Evolutionary conservation across 2,113 vertebrate genomes (phyloP).

Genomic region (Sardina pilchardus): DNA sequence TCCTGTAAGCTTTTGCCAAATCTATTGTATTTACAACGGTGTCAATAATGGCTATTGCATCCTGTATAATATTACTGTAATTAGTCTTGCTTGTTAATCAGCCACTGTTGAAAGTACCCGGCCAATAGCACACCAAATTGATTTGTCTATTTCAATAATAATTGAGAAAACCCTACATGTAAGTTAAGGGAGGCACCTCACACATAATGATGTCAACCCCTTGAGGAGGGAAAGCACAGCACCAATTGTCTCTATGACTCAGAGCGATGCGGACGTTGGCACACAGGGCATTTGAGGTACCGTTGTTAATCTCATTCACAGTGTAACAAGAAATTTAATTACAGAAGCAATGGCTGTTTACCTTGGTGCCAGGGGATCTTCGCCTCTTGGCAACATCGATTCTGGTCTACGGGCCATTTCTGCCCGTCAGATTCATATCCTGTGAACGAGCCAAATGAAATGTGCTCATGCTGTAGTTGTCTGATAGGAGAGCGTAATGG

Average conservation of each 20-base stretch:
- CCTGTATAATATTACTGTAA: no score
- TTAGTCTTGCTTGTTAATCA: no score
- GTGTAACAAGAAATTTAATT: not conserved
- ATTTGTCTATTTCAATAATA: no score
- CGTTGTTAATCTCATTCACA: not conserved
- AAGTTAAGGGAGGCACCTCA: not conserved
- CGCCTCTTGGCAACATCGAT: not conserved
- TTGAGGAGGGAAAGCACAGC: not conserved
- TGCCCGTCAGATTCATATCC: not conserved
- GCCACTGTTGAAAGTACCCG: no score
- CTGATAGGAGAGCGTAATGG: not conserved
- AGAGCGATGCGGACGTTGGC: not conserved
- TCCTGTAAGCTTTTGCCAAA: not conserved
- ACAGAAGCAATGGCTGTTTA: not conserved
- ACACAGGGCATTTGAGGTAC: not conserved
- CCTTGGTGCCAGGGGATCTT: not conserved
- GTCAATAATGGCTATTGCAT: no score
- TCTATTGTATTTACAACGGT: not conserved
- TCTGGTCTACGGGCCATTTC: not conserved
- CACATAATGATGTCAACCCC: not conserved
- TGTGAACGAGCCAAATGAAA: not conserved
- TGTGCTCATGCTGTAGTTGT: not conserved
- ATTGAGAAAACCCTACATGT: no score
- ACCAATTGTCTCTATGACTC: not conserved
- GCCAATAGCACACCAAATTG: no score